Percentiles rank a stretch among this genome's conserved stretches.
phyloP scores from a whole-genome alignment of 1,140 invertebrate genomes.

The Theocolax elegans region DNA sequence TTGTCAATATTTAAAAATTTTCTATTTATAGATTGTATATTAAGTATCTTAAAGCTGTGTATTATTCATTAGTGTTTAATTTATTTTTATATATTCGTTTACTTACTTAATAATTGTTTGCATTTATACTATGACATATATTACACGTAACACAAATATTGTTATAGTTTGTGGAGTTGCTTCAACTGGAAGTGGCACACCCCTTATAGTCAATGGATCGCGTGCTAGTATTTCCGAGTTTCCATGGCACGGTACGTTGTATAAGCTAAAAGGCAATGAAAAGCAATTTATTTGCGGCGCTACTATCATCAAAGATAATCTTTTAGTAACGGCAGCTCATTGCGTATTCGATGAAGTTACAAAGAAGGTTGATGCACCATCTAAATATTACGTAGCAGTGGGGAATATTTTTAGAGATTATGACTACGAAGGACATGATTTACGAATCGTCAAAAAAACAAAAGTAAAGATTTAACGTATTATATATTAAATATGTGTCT shows the following conservation, averaged over 20 bases:
- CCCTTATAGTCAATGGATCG: constrained; percentile 54
- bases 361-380: constrained; percentile 37
- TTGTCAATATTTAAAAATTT: no score
- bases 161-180: constrained; percentile 57
- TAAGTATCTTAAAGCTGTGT: no score
- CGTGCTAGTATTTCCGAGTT: constrained; percentile 54
- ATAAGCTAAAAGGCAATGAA: constrained; percentile 35
- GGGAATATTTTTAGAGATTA: constrained; percentile 61
- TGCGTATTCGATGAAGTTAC: constrained; percentile 57
- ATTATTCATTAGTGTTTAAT: no score
- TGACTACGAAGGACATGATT: constrained; percentile 49
- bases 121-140: no score
- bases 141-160: no score
- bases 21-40: no score
- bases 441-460: constrained; percentile 47
- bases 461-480: no score
- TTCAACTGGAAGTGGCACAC: constrained; percentile 9
- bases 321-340: constrained; percentile 63
- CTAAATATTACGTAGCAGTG: constrained; percentile 48
- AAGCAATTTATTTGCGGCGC: constrained; percentile 57
- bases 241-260: constrained; percentile 64
- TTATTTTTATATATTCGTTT: no score
- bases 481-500: no score
- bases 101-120: no score
- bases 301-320: constrained; percentile 56